Evolutionary conservation across 2,888 invertebrate genomes (phyloP), one percentile per base, ranked within the genome.

Genomic region (Epinotia bilunana): DNA sequence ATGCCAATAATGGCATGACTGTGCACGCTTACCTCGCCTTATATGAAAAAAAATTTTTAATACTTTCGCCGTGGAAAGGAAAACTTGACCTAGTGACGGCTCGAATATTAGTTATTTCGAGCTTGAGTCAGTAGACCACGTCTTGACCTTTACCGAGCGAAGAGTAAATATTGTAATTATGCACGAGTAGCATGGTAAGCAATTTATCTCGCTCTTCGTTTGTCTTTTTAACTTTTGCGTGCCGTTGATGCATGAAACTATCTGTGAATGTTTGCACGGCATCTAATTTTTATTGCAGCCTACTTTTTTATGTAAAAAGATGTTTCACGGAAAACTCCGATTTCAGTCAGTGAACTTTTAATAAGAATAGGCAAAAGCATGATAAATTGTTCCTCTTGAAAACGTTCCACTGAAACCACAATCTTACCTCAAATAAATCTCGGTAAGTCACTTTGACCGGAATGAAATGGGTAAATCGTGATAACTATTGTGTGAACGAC

Each of bases 1-100:
- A 90, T 91, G 86, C 86, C 87, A 86, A 90, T 90, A 91, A 88
- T 88, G 88, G 87, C 86, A 86, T 87, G 83, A 84, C 79, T 81
- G 78, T 85, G 87, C 87, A 83, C 83, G 84, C 84, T 88, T 87
- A 88, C 87, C 84, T 82, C 79, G 83, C 87, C 87, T 83, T 88
- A 88, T 88, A 85, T n/a, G 81, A 85, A 86, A 87, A 88, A 87
- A 88, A 74, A 74, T 65, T 64, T 58, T 70, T 90, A 89, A 79
- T 86, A 89, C 88, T 89, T 87, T 90, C 89, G 83, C 89, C 85
- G 85, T 83, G 85, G 88, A 89, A 89, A 88, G 83, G 86, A 89
- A 90, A 90, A 86, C 87, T 86, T 87, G 85, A 87, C 87, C 83
- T 83, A 79, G 78, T 83, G 77, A 28, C 61, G 65, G 55, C 53